A percentile compares a stretch with the other conserved stretches of the same genome.
Evolutionary conservation across 2,797 vertebrate species (phyloP).

Genomic region (Anabacerthia variegaticeps): DNA sequence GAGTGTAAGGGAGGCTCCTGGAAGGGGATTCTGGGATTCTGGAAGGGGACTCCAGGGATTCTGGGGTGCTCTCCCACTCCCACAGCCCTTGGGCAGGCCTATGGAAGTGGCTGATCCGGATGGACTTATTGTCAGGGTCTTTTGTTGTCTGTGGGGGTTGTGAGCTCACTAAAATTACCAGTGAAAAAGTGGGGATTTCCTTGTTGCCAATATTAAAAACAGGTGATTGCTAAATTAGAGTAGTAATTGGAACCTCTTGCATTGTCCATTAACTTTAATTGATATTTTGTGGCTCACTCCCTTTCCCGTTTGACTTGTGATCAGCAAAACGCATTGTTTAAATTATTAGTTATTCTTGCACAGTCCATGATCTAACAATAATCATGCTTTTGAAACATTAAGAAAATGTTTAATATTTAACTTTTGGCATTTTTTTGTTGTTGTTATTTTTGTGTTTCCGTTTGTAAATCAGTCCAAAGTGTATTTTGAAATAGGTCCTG

Average conservation of each 20-base stretch:
- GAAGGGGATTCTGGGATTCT: not conserved
- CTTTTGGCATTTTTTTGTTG: not conserved
- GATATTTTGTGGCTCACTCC: not conserved
- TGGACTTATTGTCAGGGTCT: not conserved
- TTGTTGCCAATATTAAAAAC: not conserved
- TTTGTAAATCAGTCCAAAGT: not conserved
- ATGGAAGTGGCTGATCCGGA: not conserved
- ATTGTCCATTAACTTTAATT: not conserved
- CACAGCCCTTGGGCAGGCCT: not conserved
- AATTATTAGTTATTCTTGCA: not conserved
- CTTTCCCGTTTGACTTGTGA: not conserved
- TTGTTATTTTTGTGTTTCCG: not conserved
- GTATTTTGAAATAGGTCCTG: not conserved
- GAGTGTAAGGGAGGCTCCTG: not conserved
- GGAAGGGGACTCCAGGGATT: rapidly evolving
- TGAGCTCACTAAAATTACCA: not conserved
- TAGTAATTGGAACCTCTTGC: not conserved
- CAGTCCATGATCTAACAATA: not conserved
- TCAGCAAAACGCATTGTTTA: not conserved
- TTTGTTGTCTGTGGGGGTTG: not conserved
- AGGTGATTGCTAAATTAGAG: not conserved
- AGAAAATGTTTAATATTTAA: not conserved
- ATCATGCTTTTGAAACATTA: not conserved
- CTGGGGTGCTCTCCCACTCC: not conserved
- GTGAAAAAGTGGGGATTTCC: not conserved